Percentiles rank a stretch among this genome's conserved stretches.
Evolutionary conservation across 2,113 vertebrate species (phyloP).

Genomic region (Herpailurus yagouaroundi): DNA sequence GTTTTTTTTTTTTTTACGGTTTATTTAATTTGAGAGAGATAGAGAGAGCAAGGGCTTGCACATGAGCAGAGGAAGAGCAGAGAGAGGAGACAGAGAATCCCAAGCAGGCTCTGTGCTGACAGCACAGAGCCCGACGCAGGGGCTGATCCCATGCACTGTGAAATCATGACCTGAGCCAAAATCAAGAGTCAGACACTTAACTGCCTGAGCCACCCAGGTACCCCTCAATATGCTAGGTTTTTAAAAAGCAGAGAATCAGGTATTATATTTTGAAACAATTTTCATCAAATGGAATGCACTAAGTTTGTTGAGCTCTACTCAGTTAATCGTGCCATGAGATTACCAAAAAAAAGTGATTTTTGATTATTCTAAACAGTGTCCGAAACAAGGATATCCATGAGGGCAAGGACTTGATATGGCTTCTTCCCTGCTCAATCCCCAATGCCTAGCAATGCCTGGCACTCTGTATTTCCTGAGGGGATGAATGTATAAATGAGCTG

Average conservation of each 20-base stretch:
- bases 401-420: background rate
- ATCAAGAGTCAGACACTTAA: no score
- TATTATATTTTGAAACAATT: slow-evolving; percentile 15
- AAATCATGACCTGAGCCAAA: no score
- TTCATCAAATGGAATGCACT: background rate
- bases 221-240: background rate
- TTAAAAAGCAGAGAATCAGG: slow-evolving; percentile 18
- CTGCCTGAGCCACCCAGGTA: no score
- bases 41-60: no score
- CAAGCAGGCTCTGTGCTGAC: no score
- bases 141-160: no score
- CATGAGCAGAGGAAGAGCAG: no score
- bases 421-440: background rate
- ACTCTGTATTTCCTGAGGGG: background rate
- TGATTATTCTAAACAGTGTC: background rate
- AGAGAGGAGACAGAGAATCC: no score
- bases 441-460: background rate
- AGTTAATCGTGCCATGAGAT: background rate
- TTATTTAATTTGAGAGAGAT: no score
- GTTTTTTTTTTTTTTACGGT: no score
- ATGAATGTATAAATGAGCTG: background rate
- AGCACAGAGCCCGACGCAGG: no score
- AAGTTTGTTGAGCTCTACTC: background rate
- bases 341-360: background rate
- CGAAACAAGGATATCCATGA: background rate